Evolutionary conservation across 2,888 invertebrate genomes (phyloP), one percentile per base, ranked within the genome.

Genomic region (Nomada hirtipes): DNA sequence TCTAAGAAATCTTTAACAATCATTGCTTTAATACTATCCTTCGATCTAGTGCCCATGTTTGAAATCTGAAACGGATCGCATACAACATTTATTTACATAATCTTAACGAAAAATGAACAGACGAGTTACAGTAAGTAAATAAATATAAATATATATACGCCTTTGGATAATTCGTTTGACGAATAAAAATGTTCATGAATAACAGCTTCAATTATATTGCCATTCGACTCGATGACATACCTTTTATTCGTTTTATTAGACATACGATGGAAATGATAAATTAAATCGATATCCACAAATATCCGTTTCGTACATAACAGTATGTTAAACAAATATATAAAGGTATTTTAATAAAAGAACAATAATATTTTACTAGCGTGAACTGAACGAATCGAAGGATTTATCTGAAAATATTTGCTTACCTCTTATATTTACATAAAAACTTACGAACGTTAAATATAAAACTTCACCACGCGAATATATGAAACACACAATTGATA

Each of bases 1-100:
- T 82, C 71, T 11, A 11, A 23, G 7, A 90, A n/a, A 42, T 91
- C 90, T 9, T 82, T 75, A 0, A 74, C 67, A 47, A 92, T 76
- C 78, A 87, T 88, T 18, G 77, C 69, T n/a, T 86, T 75, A 4
- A 90, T 85, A 7, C 64, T 82, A 4, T 86, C 79, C 9, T 88
- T 91, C 2, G 89, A 80, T 67, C 73, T 78, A 9, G 64, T 75
- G 44, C 72, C 82, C 89, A 91, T 90, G 50, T 60, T 88, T 77
- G 57, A 65, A 64, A 64, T 50, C 74, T 80, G n/a, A n/a, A 68
- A 78, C 4, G 36, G 36, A 36, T 36, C 36, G 36, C 36, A 36
- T 36, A 36, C 36, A 36, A 36, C 0, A 36, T 26, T 26, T 36
- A 7, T 7, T 36, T 7, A 36, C 7, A 36, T 36, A 29, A 29